A percentile compares a stretch with the other conserved stretches of the same genome.
Conservation (phyloP, 2,797 vertebrate species). For the Hoplostethus mediterraneus region DNA sequence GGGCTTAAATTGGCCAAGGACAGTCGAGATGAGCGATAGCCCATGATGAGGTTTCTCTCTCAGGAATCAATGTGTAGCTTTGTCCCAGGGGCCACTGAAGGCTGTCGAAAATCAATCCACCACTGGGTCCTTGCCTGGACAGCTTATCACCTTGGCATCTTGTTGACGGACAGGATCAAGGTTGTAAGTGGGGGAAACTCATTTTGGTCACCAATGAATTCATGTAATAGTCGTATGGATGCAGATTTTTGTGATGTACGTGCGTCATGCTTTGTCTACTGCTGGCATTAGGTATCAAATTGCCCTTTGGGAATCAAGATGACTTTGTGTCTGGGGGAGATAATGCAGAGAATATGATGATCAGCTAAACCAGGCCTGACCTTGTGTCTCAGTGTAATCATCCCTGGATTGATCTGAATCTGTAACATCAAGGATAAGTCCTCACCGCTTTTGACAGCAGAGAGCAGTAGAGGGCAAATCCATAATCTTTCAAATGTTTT, state of each 20-base stretch:
- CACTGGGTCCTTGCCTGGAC: conserved; percentile 37
- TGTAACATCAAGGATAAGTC: conserved; percentile 57
- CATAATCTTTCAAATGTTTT: conserved; percentile 57
- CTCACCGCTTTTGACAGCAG: conserved; percentile 40
- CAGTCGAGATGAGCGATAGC: conserved; percentile 77
- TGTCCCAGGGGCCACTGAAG: conserved; percentile 69
- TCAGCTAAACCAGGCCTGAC: conserved; percentile 66
- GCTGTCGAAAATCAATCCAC: conserved; percentile 69
- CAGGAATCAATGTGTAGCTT: conserved; percentile 75
- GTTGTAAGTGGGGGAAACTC: conserved; percentile 1
- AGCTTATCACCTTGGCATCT: conserved; percentile 49
- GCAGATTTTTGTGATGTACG: not conserved
- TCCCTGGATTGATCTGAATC: conserved; percentile 66
- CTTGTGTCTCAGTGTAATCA: conserved; percentile 67
- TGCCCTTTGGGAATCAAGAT: conserved; percentile 71
- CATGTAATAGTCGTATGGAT: not conserved
- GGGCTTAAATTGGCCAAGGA: conserved; percentile 77
- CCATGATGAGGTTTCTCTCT: conserved; percentile 76
- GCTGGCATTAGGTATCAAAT: conserved; percentile 51
- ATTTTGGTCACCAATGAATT: conserved; percentile 27
- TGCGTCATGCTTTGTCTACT: conserved; percentile 39
- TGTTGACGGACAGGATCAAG: conserved; percentile 39
- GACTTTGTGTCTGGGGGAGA: conserved; percentile 69
- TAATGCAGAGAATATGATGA: conserved; percentile 70
- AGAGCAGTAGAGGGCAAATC: conserved; percentile 51